A percentile compares a stretch with the other conserved stretches of the same genome.
Conservation (phyloP, 2,888 invertebrate species). For the Morpho achilles region DNA sequence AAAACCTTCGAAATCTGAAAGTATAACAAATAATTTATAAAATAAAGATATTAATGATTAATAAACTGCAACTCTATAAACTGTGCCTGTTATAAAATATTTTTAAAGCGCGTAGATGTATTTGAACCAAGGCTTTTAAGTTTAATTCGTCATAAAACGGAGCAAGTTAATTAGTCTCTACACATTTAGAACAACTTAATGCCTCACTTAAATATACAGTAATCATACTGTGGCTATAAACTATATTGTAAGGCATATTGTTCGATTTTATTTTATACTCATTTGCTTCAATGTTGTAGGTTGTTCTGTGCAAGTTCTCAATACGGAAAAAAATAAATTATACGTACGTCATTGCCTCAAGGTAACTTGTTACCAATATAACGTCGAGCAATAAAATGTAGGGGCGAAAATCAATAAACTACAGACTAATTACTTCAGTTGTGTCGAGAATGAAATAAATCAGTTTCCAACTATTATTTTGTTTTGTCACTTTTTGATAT, state of each 20-base stretch:
- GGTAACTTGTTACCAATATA: neutral
- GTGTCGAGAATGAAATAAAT: no score
- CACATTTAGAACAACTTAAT: conserved; percentile 37
- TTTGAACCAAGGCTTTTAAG: conserved; percentile 8
- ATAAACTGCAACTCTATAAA: conserved; percentile 1
- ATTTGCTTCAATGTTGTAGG: conserved; percentile 35
- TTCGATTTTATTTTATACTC: conserved; percentile 40
- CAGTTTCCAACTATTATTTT: no score
- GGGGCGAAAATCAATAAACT: neutral
- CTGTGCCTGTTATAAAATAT: conserved; percentile 1
- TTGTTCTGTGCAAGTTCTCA: conserved; percentile 19
- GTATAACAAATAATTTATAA: no score
- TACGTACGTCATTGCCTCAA: conserved; percentile 5
- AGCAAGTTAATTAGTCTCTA: conserved; percentile 35
- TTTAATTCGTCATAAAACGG: conserved; percentile 30
- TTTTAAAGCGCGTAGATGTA: conserved; percentile 2
- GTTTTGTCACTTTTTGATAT: no score
- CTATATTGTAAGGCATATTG: conserved; percentile 45
- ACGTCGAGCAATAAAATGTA: no score
- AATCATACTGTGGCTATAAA: conserved; percentile 36
- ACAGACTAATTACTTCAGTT: neutral
- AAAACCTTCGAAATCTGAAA: no score
- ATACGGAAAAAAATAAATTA: conserved; percentile 4
- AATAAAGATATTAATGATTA: no score
- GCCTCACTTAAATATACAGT: conserved; percentile 33